Evolutionary conservation across 37 sponge, comb jelly and placozoan genomes (phyloP).

Genomic region (Cladorhizidae sp.): DNA sequence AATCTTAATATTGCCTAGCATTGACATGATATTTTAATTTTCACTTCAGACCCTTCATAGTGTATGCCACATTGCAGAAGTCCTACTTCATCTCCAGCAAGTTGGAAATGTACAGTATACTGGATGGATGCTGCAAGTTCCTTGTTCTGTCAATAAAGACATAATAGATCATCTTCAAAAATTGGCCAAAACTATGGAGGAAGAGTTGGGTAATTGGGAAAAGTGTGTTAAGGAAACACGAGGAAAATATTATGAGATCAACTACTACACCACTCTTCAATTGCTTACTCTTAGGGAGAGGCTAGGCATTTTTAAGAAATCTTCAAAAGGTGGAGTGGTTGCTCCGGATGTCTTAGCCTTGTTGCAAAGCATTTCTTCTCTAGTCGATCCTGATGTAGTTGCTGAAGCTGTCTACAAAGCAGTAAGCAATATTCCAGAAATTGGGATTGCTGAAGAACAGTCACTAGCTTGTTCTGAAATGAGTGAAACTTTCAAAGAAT

Average conservation of each 20-base stretch:
- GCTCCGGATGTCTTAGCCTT: slow-evolving; percentile 17
- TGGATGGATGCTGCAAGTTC: slow-evolving; percentile 25
- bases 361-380: slow-evolving; percentile 46
- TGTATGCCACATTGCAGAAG: slow-evolving; percentile 51
- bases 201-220: slow-evolving; percentile 44
- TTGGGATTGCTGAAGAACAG: not conserved
- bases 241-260: slow-evolving; percentile 53
- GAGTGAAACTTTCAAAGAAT: not conserved
- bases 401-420: not conserved
- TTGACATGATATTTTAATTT: slow-evolving; percentile 25
- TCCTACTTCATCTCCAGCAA: slow-evolving; percentile 43
- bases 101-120: slow-evolving; percentile 48
- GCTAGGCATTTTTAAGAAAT: slow-evolving; percentile 22
- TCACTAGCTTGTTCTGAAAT: not conserved
- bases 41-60: slow-evolving; percentile 40
- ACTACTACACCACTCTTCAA: slow-evolving; percentile 76
- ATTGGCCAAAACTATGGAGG: slow-evolving; percentile 41
- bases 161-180: slow-evolving; percentile 25
- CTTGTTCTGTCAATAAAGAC: not conserved
- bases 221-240: slow-evolving; percentile 12
- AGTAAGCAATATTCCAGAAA: not conserved
- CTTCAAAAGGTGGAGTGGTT: not conserved
- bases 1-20: slow-evolving; percentile 10
- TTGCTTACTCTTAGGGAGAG: slow-evolving; percentile 47
- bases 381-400: not conserved